Base-by-base conservation (phyloP, 2,797 vertebrate species). In the Hafferia zeledoni region DNA sequence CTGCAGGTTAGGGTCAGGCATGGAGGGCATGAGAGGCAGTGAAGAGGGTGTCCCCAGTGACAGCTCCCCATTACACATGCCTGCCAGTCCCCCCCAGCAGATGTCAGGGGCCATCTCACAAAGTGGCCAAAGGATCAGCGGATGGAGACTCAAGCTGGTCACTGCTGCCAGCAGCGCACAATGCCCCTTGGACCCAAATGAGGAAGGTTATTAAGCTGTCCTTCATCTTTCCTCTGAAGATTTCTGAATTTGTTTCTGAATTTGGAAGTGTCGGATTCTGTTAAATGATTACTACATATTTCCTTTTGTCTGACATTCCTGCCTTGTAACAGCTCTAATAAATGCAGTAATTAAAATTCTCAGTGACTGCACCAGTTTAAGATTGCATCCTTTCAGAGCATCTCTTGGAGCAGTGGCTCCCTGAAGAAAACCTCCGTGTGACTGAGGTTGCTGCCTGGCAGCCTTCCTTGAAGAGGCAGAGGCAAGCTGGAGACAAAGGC, bases 401-500 rank as follows among this genome's bases (percentile, higher is more conserved):
- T 81, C 55, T 93, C 55, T 77, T 39, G 41, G 47, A 96, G 72
- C 80, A 76, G 61, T 4, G 6, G 31, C 31, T 94, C 85, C 93
- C 87, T 37, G 33, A 87, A 93, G 93, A 55, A 92, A 95, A 89
- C 43, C 39, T 71, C 81, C 0, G 0, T 2, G 11, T 85, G 91
- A 85, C 47, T 0, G 0, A 80, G 86, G 56, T 47, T 93, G 70
- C 94, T 92, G 92, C 78, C 60, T 87, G 84, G 49, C 81, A 81
- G 83, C 79, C 50, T 83, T 68, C 13, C 0, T 3, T 14, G 43
- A 93, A 47, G 50, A 81, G 69, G 56, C 64, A 80, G 87, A 89
- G 60, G 17, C 49, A 52, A 84, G 56, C 59, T 9, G 7, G 71
- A 94, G 82, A 94, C 92, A 95, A 96, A 95, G 75, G 87, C 92